phyloP scores from a whole-genome alignment of 2,797 vertebrate genomes.

The Spheniscus humboldti region DNA sequence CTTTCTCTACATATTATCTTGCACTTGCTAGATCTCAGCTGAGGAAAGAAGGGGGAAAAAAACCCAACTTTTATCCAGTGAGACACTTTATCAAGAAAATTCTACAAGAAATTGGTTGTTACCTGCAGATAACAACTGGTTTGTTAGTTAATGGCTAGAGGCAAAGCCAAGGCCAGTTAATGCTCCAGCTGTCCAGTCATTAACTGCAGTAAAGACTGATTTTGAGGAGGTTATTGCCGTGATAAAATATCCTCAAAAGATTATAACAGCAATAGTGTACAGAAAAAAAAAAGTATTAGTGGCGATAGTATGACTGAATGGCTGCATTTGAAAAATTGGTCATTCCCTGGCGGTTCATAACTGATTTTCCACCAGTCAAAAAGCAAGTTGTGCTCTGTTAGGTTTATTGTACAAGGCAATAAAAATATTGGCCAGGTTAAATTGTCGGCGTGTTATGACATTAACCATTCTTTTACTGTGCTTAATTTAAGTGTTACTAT shows the following conservation, averaged over 20 bases:
- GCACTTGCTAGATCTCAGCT: neutral
- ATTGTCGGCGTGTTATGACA: conserved; percentile 78
- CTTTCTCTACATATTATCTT: neutral
- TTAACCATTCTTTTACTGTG: conserved; percentile 81
- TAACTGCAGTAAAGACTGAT: conserved; percentile 83
- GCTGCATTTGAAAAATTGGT: conserved; percentile 83
- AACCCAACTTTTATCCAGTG: conserved; percentile 46
- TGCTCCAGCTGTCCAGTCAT: conserved; percentile 83
- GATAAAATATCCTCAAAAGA: conserved; percentile 85
- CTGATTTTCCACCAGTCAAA: conserved; percentile 83
- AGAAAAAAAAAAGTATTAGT: conserved; percentile 73
- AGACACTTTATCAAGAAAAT: conserved; percentile 74
- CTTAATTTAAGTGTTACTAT: conserved; percentile 77
- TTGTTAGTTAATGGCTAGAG: conserved; percentile 79
- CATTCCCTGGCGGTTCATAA: conserved; percentile 82
- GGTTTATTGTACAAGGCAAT: conserved; percentile 84
- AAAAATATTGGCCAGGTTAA: conserved; percentile 86
- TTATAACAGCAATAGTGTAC: conserved; percentile 81
- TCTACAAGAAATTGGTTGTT: conserved; percentile 75
- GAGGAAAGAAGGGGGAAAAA: neutral
- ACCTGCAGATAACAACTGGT: conserved; percentile 81
- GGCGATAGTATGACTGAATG: conserved; percentile 78
- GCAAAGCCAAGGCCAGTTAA: conserved; percentile 79
- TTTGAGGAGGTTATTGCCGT: conserved; percentile 81
- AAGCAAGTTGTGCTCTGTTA: conserved; percentile 85